phyloP scores from a whole-genome alignment of 2,113 vertebrate genomes.

The Cyphomyrus discorhynchus region DNA sequence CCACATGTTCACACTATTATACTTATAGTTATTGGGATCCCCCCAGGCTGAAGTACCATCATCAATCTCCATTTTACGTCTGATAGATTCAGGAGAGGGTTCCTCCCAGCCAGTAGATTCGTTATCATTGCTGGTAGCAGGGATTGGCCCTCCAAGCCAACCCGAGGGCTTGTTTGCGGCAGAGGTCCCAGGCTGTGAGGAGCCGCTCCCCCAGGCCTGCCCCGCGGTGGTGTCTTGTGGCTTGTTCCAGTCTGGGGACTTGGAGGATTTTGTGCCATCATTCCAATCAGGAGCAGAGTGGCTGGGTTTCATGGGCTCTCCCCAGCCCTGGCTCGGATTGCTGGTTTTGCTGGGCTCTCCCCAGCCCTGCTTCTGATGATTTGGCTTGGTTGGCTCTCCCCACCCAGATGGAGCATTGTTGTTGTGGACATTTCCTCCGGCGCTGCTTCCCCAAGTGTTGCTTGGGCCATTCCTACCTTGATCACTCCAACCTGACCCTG shows the following conservation, averaged over 20 bases:
- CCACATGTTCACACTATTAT: constrained; percentile 89
- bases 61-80: constrained; percentile 92
- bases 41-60: constrained; percentile 97
- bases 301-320: constrained; percentile 69
- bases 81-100: constrained; percentile 88
- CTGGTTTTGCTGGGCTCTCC: constrained; percentile 62
- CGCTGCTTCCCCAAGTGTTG: constrained; percentile 74
- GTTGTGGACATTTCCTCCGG: constrained; percentile 45
- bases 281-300: constrained; percentile 64
- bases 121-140: constrained; percentile 74
- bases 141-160: constrained; percentile 83
- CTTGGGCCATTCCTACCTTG: constrained; percentile 65
- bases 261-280: constrained; percentile 57
- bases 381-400: constrained; percentile 71
- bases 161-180: constrained; percentile 55
- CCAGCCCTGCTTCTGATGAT: constrained; percentile 74
- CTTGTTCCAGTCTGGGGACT: constrained; percentile 82
- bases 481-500: constrained; percentile 85
- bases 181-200: constrained; percentile 4
- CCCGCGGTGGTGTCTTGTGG: constrained; percentile 63
- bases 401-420: constrained; percentile 61
- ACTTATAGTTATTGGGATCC: constrained; percentile 80
- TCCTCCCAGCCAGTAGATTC: constrained; percentile 91
- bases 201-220: constrained; percentile 65
- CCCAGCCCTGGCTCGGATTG: constrained; percentile 64